Evolutionary conservation across 2,797 vertebrate species (phyloP).

Genomic region (Hafferia zeledoni): DNA sequence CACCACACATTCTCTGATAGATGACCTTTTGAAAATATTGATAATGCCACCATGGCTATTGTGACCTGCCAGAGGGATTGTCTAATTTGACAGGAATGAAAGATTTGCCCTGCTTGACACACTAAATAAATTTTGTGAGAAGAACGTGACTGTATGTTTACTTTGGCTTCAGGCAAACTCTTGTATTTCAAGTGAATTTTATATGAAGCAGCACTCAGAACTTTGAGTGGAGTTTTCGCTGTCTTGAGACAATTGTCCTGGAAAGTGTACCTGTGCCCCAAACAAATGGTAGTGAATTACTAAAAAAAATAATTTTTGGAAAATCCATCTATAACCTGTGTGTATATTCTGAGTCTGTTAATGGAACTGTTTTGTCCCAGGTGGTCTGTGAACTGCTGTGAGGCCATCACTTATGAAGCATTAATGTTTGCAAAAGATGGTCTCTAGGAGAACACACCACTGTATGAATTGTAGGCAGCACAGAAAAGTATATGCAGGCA

Average conservation of each 20-base stretch:
- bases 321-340: background rate
- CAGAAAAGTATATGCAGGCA: background rate
- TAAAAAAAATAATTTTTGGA: background rate
- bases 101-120: conserved; percentile 45
- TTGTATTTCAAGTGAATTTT: background rate
- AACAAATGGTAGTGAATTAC: background rate
- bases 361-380: background rate
- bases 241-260: background rate
- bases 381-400: background rate
- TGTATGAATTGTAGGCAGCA: background rate
- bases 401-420: background rate
- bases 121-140: conserved; percentile 43
- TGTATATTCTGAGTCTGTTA: background rate
- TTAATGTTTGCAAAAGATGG: background rate
- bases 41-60: conserved; percentile 33
- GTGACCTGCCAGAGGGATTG: conserved; percentile 38
- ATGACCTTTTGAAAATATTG: conserved; percentile 71
- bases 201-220: background rate
- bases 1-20: background rate
- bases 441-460: background rate
- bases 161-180: conserved; percentile 25
- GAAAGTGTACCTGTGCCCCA: background rate
- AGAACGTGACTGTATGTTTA: background rate
- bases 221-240: background rate
- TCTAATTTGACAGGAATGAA: conserved; percentile 47